phyloP scores from a whole-genome alignment of 2,888 invertebrate genomes.

The Drosophila ustulata region DNA sequence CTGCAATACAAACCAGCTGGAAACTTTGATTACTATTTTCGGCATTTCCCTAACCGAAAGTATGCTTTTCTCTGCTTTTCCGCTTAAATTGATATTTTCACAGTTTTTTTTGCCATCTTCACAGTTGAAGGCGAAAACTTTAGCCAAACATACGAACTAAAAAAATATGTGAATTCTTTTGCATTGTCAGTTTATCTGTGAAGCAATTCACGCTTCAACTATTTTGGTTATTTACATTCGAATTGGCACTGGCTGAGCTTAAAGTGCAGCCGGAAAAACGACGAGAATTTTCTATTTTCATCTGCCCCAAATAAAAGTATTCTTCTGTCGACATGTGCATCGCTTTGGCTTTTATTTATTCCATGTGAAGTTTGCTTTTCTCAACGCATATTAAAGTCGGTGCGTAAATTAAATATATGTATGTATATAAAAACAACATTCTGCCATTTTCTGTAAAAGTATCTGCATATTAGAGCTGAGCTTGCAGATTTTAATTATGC shows the following conservation, averaged over 20 bases:
- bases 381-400: constrained; percentile 3
- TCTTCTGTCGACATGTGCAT: constrained; percentile 15
- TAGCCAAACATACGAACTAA: constrained; percentile 19
- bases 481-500: constrained; percentile 39
- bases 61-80: constrained; percentile 2
- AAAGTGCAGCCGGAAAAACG: constrained; percentile 24
- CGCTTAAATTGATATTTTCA: constrained; percentile 10
- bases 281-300: constrained; percentile 15
- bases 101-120: constrained; percentile 3
- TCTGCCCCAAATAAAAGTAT: constrained; percentile 5
- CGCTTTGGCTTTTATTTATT: constrained; percentile 12
- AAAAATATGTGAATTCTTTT: constrained; percentile 11
- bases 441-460: not conserved
- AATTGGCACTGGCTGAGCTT: constrained; percentile 49
- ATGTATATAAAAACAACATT: constrained; percentile 3
- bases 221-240: constrained; percentile 50
- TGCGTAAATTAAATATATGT: constrained; percentile 36
- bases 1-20: constrained; percentile 11
- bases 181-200: constrained; percentile 42
- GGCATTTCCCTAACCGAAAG: not conserved
- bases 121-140: constrained; percentile 11
- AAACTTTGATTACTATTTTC: constrained; percentile 3
- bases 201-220: constrained; percentile 40
- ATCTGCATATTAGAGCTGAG: constrained; percentile 19
- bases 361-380: constrained; percentile 7